Conservation (phyloP, 2,888 invertebrate genomes). For the Luffia ferchaultella region DNA sequence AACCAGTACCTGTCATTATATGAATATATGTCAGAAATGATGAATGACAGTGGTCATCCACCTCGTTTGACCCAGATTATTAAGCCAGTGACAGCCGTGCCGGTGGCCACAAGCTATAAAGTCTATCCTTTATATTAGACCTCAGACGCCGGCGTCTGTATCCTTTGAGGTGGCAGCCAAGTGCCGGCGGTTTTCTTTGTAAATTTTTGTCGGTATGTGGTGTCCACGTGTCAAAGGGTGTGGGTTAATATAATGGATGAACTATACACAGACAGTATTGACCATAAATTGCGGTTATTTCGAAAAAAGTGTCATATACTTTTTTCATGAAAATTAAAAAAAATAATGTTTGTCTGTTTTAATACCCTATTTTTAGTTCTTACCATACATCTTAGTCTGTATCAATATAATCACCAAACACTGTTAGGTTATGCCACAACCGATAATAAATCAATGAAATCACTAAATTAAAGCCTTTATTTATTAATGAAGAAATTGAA, state of each 20-base stretch:
- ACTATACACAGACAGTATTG: too few relatives aligned
- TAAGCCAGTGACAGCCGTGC: background rate
- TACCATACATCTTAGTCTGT: background rate
- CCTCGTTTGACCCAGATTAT: background rate
- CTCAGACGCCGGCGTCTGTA: too few relatives aligned
- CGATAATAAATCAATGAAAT: conserved; percentile 1
- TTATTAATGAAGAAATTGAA: conserved; percentile 15
- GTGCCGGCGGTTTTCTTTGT: background rate
- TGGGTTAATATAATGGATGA: too few relatives aligned
- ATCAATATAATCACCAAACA: background rate
- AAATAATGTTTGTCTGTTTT: too few relatives aligned
- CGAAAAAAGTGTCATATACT: too few relatives aligned
- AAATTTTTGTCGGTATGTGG: too few relatives aligned
- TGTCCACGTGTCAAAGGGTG: too few relatives aligned
- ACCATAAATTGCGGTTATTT: too few relatives aligned
- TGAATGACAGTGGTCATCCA: background rate
- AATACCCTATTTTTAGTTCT: background rate
- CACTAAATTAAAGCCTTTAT: background rate
- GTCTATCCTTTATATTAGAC: too few relatives aligned
- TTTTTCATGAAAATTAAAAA: too few relatives aligned
- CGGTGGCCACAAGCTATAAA: too few relatives aligned
- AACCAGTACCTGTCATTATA: conserved; percentile 70
- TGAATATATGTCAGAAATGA: background rate
- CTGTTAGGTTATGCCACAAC: background rate
- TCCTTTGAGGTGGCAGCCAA: background rate